Percentiles rank a stretch among this genome's conserved stretches.
phyloP scores from a whole-genome alignment of 2,888 invertebrate species.

The Limnephilus lunatus region DNA sequence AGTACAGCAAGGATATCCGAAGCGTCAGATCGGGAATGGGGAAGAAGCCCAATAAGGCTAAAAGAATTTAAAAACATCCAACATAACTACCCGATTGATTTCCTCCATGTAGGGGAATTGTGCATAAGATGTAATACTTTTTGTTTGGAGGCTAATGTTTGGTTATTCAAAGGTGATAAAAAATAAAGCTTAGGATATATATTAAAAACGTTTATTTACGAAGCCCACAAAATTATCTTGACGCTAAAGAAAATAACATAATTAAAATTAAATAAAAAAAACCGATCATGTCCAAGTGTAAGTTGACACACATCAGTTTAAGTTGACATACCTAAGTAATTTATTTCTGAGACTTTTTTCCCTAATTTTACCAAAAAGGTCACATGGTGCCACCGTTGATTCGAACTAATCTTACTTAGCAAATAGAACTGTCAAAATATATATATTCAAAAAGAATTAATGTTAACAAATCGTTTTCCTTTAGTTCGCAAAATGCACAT shows the following conservation, averaged over 20 bases:
- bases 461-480: conserved; percentile 50
- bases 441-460: conserved; percentile 44
- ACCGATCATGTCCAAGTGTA: too few relatives aligned
- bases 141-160: too few relatives aligned
- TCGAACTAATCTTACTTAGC: neutral
- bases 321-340: too few relatives aligned
- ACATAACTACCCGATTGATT: neutral
- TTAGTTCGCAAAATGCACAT: conserved; percentile 43
- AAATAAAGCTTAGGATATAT: too few relatives aligned
- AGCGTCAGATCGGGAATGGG: neutral
- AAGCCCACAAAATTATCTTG: too few relatives aligned
- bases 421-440: conserved; percentile 48
- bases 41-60: neutral
- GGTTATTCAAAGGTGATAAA: too few relatives aligned
- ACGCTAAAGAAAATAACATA: too few relatives aligned
- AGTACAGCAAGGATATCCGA: neutral
- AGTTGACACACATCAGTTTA: too few relatives aligned
- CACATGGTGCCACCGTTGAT: neutral
- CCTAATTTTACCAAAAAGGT: neutral
- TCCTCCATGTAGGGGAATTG: neutral
- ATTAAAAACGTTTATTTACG: too few relatives aligned
- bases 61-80: neutral
- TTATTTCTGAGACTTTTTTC: neutral
- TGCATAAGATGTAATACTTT: too few relatives aligned
- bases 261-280: too few relatives aligned